A percentile compares a stretch with the other conserved stretches of the same genome.
Conservation (phyloP, 2,888 invertebrate genomes). For the Sphinx pinastri region DNA sequence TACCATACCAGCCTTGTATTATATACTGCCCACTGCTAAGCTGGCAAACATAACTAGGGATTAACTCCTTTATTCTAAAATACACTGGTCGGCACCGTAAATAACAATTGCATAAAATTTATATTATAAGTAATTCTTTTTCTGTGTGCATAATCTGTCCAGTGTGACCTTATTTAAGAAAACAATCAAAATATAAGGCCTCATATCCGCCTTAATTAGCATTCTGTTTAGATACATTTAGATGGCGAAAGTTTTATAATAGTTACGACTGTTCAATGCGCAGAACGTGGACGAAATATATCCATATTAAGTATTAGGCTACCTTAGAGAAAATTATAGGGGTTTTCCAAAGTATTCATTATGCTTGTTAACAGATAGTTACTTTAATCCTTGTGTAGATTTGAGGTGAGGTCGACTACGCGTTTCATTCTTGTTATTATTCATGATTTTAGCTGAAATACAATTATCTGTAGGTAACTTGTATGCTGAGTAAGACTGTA, state of each 20-base stretch:
- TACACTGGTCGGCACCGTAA: too few species aligned
- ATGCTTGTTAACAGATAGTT: neutral
- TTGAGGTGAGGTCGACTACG: neutral
- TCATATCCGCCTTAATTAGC: slow-evolving; percentile 42
- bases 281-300: slow-evolving; percentile 44
- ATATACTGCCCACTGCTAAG: too few species aligned
- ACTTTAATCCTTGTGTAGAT: neutral
- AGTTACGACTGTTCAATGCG: slow-evolving; percentile 34
- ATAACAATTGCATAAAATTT: neutral
- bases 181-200: slow-evolving; percentile 31
- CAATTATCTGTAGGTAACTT: neutral
- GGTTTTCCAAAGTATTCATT: slow-evolving; percentile 6
- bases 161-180: slow-evolving; percentile 3
- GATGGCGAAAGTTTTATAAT: slow-evolving; percentile 50
- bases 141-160: neutral
- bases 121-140: neutral
- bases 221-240: slow-evolving; percentile 43
- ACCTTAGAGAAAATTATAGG: slow-evolving; percentile 1
- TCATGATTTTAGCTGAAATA: too few species aligned
- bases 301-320: slow-evolving; percentile 27
- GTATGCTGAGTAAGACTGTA: neutral
- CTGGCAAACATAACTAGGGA: too few species aligned
- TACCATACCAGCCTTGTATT: too few species aligned
- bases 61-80: too few species aligned
- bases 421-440: neutral